Evolutionary conservation across 53 echinoderm and acorn worm species (phyloP).

Genomic region (Astropecten irregularis): DNA sequence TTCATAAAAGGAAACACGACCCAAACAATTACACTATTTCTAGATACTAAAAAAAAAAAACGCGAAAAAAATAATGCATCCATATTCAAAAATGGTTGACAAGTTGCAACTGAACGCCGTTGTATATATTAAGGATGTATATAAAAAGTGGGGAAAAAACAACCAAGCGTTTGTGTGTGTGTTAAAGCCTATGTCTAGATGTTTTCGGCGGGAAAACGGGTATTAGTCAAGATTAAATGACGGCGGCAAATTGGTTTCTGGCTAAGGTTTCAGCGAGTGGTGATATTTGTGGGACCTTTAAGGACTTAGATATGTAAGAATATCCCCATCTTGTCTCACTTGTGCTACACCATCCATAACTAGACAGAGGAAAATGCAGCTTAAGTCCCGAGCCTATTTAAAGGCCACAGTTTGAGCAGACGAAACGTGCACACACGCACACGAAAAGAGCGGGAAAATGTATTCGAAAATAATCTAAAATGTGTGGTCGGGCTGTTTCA

Average conservation of each 20-base stretch:
- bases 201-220: slow-evolving; percentile 6
- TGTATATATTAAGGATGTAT: background rate
- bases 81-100: background rate
- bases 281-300: background rate
- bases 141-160: background rate
- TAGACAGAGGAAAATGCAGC: background rate
- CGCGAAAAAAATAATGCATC: background rate
- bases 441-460: background rate
- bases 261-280: slow-evolving; percentile 6
- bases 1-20: background rate
- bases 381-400: background rate
- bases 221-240: slow-evolving; percentile 18
- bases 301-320: background rate
- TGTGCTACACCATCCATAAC: background rate
- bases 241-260: slow-evolving; percentile 25
- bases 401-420: background rate
- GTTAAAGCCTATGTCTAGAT: background rate
- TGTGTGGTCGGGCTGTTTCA: too few relatives aligned
- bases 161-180: background rate
- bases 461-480: too few relatives aligned
- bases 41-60: background rate
- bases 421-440: slow-evolving; percentile 24
- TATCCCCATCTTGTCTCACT: too few relatives aligned
- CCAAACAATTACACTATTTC: background rate
- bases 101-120: background rate